These are phyloP conservation scores for Calliscelio sp. DNA, from an alignment of 2,888 invertebrate genomes.

Conservation along the genomic window DNA sequence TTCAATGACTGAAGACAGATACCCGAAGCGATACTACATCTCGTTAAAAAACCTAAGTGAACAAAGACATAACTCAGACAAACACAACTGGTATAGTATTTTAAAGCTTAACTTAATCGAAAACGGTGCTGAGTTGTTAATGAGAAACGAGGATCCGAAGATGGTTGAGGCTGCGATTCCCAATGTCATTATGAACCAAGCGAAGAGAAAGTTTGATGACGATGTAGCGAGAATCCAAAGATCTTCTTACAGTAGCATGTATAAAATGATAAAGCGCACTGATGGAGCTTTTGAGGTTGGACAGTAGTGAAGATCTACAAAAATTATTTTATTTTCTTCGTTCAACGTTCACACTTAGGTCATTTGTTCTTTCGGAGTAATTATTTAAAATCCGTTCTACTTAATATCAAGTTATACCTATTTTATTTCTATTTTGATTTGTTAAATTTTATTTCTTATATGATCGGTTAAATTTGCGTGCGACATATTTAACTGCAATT, in stretches of 20 bases:
- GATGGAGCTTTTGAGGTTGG: neutral
- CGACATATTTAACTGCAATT: no score
- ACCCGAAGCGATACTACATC: neutral
- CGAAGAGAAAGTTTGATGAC: neutral
- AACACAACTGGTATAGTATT: neutral
- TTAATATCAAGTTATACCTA: no score
- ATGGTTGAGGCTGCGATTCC: neutral
- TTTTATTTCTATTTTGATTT: neutral
- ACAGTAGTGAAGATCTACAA: neutral
- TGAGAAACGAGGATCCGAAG: neutral
- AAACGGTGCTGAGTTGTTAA: neutral
- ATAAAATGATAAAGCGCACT: neutral
- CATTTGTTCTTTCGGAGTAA: neutral
- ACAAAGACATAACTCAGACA: neutral
- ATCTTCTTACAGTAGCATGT: conserved; percentile 6
- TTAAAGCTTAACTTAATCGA: neutral
- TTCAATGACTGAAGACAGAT: neutral
- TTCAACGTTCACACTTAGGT: neutral
- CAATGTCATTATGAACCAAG: neutral
- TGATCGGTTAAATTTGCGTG: no score
- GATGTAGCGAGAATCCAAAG: neutral
- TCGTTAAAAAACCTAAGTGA: neutral
- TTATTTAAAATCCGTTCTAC: neutral
- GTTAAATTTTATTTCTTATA: neutral
- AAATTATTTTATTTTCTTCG: neutral